phyloP scores from a whole-genome alignment of 2,797 vertebrate species.

The Sebastiscus tertius region DNA sequence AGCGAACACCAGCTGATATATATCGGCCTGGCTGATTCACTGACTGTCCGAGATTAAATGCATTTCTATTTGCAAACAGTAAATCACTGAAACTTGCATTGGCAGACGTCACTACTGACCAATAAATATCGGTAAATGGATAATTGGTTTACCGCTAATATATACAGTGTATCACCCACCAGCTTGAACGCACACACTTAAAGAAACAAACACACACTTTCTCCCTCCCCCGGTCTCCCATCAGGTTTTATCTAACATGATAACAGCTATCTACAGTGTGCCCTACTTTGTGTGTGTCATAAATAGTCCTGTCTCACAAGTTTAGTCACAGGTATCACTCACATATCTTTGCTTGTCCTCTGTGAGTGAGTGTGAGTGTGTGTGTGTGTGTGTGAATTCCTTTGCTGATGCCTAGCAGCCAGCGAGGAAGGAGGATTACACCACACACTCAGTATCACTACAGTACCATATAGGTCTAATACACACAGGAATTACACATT shows the following conservation, averaged over 20 bases:
- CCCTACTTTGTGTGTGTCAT: constrained; percentile 54
- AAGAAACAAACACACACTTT: neutral
- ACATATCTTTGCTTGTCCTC: neutral
- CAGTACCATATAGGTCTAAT: neutral
- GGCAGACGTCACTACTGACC: neutral
- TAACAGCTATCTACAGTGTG: constrained; percentile 32
- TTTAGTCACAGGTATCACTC: constrained; percentile 48
- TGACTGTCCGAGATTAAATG: neutral
- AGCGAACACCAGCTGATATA: neutral
- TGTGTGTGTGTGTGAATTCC: neutral
- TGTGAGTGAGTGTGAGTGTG: neutral
- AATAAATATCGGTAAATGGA: neutral
- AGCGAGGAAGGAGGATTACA: constrained; percentile 12
- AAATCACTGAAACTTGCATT: neutral
- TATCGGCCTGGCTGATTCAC: neutral
- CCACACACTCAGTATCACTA: neutral
- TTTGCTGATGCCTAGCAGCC: neutral
- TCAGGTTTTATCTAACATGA: constrained; percentile 36
- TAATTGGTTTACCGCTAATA: neutral
- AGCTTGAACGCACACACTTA: neutral
- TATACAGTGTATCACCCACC: neutral
- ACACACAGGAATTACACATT: constrained; percentile 8
- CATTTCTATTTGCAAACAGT: neutral
- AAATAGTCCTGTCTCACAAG: constrained; percentile 37
- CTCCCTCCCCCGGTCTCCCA: neutral